Conservation (phyloP, 2,797 vertebrate genomes). For the Holocentrus rufus region DNA sequence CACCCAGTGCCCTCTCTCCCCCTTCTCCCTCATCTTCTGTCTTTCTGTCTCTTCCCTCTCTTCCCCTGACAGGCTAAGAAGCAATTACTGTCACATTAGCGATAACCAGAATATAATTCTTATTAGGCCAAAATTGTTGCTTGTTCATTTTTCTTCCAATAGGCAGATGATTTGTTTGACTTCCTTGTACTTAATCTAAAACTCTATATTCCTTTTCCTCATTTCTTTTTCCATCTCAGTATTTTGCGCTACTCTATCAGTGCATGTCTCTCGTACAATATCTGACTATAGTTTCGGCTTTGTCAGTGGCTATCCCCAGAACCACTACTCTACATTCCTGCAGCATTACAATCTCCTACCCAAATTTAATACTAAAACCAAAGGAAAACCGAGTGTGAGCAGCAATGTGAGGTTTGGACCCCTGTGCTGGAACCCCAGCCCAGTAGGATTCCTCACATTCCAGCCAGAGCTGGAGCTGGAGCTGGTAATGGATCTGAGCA, state of each 20-base stretch:
- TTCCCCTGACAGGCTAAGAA: constrained; percentile 81
- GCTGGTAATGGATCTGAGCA: constrained; percentile 81
- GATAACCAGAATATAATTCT: constrained; percentile 74
- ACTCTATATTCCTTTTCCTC: neutral
- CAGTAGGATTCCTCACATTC: constrained; percentile 84
- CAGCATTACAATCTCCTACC: constrained; percentile 67
- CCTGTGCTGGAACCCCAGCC: constrained; percentile 75
- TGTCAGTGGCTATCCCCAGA: constrained; percentile 41
- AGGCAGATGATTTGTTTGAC: constrained; percentile 28
- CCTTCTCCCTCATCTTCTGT: constrained; percentile 73
- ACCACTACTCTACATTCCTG: constrained; percentile 53
- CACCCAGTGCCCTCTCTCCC: constrained; percentile 72
- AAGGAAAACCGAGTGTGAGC: constrained; percentile 65
- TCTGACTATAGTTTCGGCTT: constrained; percentile 28
- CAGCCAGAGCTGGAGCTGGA: constrained; percentile 77
- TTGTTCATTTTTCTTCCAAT: constrained; percentile 23
- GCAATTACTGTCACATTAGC: constrained; percentile 87
- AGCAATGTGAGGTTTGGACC: constrained; percentile 78
- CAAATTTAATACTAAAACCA: constrained; percentile 62
- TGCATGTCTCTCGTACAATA: neutral
- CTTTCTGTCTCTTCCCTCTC: constrained; percentile 77
- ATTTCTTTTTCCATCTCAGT: neutral
- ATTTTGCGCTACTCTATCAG: neutral
- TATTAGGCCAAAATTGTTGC: constrained; percentile 69
- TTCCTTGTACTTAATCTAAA: neutral